These are phyloP conservation scores for Sicus ferrugineus DNA, from an alignment of 2,888 invertebrate species.

Conservation along the genomic window DNA sequence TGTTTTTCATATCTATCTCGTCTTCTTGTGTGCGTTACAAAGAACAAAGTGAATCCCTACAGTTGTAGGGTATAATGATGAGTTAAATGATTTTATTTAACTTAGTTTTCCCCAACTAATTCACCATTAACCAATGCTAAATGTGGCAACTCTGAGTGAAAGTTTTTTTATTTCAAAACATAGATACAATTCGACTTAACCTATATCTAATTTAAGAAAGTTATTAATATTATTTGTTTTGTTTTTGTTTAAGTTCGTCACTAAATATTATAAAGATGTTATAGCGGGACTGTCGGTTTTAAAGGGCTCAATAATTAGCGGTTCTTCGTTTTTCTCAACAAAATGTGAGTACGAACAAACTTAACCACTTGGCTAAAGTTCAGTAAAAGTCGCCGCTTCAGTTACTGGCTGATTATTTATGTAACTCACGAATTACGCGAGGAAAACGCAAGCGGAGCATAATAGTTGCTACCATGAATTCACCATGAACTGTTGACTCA, in stretches of 20 bases:
- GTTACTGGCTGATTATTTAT: conserved; percentile 23
- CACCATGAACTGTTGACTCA: not conserved
- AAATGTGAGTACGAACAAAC: not conserved
- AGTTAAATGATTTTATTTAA: too few relatives aligned
- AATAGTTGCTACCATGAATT: too few relatives aligned
- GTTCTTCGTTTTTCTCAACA: not conserved
- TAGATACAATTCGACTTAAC: not conserved
- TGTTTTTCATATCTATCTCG: too few relatives aligned
- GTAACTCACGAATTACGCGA: conserved; percentile 27
- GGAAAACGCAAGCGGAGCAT: too few relatives aligned
- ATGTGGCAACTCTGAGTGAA: not conserved
- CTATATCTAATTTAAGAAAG: not conserved
- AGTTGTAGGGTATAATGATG: too few relatives aligned
- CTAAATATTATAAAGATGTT: not conserved
- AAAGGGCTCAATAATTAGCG: not conserved
- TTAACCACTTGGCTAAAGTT: not conserved
- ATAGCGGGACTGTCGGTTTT: too few relatives aligned
- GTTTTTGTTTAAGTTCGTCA: not conserved
- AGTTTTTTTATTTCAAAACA: not conserved
- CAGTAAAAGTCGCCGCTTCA: too few relatives aligned
- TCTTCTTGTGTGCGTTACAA: too few relatives aligned
- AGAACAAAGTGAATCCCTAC: too few relatives aligned
- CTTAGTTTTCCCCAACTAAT: too few relatives aligned
- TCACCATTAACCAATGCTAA: too few relatives aligned
- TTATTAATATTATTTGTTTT: too few relatives aligned